phyloP scores from a whole-genome alignment of 2,888 invertebrate genomes.

The Sarcophaga caerulescens region DNA sequence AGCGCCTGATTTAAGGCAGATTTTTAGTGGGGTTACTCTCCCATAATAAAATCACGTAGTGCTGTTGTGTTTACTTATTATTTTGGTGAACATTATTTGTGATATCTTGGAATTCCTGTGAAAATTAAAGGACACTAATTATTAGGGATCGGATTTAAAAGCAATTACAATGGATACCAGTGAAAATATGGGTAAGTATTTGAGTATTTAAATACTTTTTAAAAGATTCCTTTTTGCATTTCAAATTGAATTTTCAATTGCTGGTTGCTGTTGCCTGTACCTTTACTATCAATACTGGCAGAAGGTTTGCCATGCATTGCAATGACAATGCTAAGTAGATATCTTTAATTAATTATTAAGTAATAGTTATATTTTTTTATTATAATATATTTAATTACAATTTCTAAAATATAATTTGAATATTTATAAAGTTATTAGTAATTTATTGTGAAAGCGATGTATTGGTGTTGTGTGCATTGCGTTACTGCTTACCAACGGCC shows the following conservation, averaged over 20 bases:
- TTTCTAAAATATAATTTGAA: not conserved
- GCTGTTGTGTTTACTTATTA: slow-evolving; percentile 59
- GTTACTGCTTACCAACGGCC: slow-evolving; percentile 56
- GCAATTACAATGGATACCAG: slow-evolving; percentile 64
- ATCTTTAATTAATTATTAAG: not conserved
- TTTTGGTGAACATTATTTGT: slow-evolving; percentile 49
- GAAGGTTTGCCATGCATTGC: not conserved
- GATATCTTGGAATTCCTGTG: not conserved
- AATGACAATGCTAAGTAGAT: not conserved
- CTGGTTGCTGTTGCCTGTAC: slow-evolving; percentile 59
- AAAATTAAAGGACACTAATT: slow-evolving; percentile 25
- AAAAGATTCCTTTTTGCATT: slow-evolving; percentile 56
- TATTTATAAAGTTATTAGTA: not conserved
- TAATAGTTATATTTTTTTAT: not conserved
- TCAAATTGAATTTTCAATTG: slow-evolving; percentile 71
- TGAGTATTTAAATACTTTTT: slow-evolving; percentile 6
- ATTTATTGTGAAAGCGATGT: not conserved
- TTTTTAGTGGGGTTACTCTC: slow-evolving; percentile 54
- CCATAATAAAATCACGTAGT: slow-evolving; percentile 43
- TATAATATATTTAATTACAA: not conserved
- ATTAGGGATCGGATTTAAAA: not conserved
- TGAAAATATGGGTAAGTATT: slow-evolving; percentile 68
- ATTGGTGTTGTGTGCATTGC: slow-evolving; percentile 15
- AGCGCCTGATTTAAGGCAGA: slow-evolving; percentile 41
- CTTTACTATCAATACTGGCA: not conserved